Evolutionary conservation across 1,140 invertebrate species (phyloP).

Genomic region (Dufourea novaeangliae): DNA sequence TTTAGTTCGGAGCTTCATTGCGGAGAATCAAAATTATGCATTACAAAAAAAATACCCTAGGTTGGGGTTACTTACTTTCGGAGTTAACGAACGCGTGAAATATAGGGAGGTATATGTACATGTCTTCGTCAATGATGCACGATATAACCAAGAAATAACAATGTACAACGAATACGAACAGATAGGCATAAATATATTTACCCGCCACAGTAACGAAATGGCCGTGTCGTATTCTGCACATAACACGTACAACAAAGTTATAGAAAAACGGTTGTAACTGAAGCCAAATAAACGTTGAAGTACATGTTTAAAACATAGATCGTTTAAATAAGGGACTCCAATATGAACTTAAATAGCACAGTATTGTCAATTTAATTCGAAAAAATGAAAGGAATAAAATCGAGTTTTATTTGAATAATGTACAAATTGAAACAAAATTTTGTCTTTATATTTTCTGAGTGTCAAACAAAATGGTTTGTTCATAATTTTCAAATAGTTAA

Average conservation of each 20-base stretch:
- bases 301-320: not conserved
- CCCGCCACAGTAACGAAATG: conserved; percentile 32
- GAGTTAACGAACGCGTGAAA: not conserved
- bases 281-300: not conserved
- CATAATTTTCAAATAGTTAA: no score
- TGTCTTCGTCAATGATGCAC: not conserved
- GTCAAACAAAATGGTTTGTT: not conserved
- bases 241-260: conserved; percentile 5
- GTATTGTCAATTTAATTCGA: not conserved
- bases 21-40: conserved; percentile 8
- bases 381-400: not conserved
- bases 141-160: not conserved
- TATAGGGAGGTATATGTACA: not conserved
- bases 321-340: not conserved
- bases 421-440: not conserved
- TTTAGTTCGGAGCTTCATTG: not conserved
- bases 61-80: conserved; percentile 4
- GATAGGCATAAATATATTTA: conserved; percentile 30
- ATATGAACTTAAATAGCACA: not conserved
- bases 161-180: conserved; percentile 6
- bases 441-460: not conserved
- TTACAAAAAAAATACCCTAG: not conserved
- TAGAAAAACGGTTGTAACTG: conserved; percentile 29
- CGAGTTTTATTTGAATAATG: not conserved
- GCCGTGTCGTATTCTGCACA: conserved; percentile 32